Evolutionary conservation across 2,888 invertebrate species (phyloP), one percentile per base, ranked within the genome.

Genomic region (Hermodice carunculata): DNA sequence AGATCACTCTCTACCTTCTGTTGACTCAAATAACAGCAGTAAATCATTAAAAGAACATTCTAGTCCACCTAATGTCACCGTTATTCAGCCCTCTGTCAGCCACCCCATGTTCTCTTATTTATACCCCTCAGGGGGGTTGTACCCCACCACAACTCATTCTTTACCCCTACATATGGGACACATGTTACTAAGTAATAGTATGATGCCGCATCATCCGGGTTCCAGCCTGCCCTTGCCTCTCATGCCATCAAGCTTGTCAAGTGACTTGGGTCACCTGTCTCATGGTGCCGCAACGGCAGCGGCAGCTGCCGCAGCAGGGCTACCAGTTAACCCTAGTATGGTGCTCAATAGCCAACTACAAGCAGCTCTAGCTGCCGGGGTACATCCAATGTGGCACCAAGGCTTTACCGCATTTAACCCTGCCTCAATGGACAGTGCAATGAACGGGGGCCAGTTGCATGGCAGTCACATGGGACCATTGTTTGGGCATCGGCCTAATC

Each of bases 71-170:
- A 96, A 96, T 88, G 95, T 96, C 70, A 95, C 95, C 34, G 93
- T 96, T 43, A 75, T 83, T 34, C 96, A 96, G 56, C 96, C 96
- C 43, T 79, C 82, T 3, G 95, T 95, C 49, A 92, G 95, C 51
- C 96, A 96, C 82, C 95, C 95, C 5, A 89, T 94, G 83, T 89
- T 96, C 83, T 96, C 96, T 75, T 96, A 96, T 89, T 91, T 97
- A 59, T 96, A 96, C 86, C 95, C 75, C n/a, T 71, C 92, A 54
- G 94, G 94, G 34, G 74, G 73, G 64, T 88, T 96, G 71, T 96
- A 95, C 87, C 93, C 86, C 11, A 69, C 74, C 51, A 93, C 81
- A 37, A 75, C 75, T 28, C 69, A 81, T 37, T 82, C 80, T 46
- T 81, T 81, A 14, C 62, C 49, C 34, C 60, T 46, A 8, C 58